Evolutionary conservation across 1,140 invertebrate species (phyloP), one percentile per base, ranked within the genome.

Genomic region (Sitophilus oryzae): DNA sequence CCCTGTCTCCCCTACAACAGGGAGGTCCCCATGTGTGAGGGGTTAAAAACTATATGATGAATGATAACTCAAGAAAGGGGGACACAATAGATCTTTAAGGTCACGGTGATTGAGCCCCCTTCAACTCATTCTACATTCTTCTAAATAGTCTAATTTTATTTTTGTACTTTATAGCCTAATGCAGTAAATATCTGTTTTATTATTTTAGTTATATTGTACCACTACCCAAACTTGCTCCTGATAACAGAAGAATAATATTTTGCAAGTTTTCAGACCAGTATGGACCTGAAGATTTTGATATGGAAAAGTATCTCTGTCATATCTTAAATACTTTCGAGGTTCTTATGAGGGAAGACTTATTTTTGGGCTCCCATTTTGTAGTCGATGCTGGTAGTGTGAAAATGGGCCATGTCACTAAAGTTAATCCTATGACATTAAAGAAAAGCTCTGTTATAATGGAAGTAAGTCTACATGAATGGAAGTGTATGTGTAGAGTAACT

Each of bases 251-350:
- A 40, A 20, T 57, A 18, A 19, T 51, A 6, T 57, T 43, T 21
- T 8, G 14, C 3, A 50, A 44, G 51, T 38, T 57, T 11, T 25
- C 16, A 14, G 34, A 57, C n/a, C 40, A 43, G 5, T 71, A 70
- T 1, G 76, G 78, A 56, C 73, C 77, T 4, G 22, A 48, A 19
- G 5, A 2, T 3, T 56, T 56, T 19, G 45, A 48, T 37, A 22
- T 37, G 1, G 53, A 56, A 48, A 41, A 19, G n/a, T 48, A 21
- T 30, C 3, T 56, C 16, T 36, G 36, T 15, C 51, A 66, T 66
- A 46, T 52, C 58, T 45, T 22, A n/a, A 43, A 57, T 47, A 14
- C 30, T 35, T 37, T 51, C 15, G 55, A 51, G 14, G 1, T 57
- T 20, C 19, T 50, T 15, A 3, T 57, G 1, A 6, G 38, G 11